Base-by-base conservation (phyloP, 1,140 invertebrate species). In the Andrena cerasifolii region DNA sequence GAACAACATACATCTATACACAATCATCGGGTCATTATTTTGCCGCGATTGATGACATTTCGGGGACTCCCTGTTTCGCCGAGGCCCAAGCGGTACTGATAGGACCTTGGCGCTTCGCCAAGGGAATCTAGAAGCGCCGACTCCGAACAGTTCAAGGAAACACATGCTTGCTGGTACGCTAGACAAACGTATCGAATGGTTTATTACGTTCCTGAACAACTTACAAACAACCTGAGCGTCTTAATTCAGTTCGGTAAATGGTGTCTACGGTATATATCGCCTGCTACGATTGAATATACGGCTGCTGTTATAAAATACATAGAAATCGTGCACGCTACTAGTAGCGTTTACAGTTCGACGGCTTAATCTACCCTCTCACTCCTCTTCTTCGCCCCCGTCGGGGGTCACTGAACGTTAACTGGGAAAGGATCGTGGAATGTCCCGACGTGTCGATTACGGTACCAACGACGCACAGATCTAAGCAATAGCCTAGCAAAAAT, bases 201-300 rank as follows among this genome's bases (percentile, higher is more conserved):
- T 75, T 56, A 56, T 56, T 75, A 24, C 10, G 21, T 26, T 31
- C 62, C 14, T 47, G 14, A 26, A n/a, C 43, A 49, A 45, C n/a
- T 56, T 33, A 67, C 51, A 67, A 75, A 28, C n/a, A 21, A 59
- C n/a, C 33, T 28, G 21, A 40, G n/a, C 24, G 28, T 28, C 33
- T 10, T n/a, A 2, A 49, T 61, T 26, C 36, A 51, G 26, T 31
- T 61, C 14, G 40, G 6, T 47, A 71, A 71, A 58, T 21, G 3
- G 45, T 7, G 28, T 24, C 33, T 70, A 70, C 36, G 54, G 21
- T 70, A 58, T 70, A 28, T 70, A 56, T 70, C 36, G 7, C 26
- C 36, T 3, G 28, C 10, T n/a, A 14, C 21, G 10, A 53, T 31
- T 6, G 40, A 18, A 2, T 16, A 14, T 54, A 68, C 36, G 36